Evolutionary conservation across 2,888 invertebrate species (phyloP).

Genomic region (Thera britannica): DNA sequence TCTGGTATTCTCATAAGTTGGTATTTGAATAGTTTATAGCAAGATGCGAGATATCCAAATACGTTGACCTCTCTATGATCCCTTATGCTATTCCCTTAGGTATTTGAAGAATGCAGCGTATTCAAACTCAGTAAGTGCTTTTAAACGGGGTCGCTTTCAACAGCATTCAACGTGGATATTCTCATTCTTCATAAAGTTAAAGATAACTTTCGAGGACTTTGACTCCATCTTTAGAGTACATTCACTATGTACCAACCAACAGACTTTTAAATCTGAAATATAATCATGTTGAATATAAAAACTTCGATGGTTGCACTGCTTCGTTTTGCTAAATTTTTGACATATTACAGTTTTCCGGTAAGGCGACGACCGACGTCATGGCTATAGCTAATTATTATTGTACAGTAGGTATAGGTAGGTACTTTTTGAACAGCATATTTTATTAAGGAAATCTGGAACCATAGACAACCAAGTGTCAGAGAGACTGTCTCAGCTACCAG

Average conservation of each 20-base stretch:
- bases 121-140: slow-evolving; percentile 31
- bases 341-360: no score
- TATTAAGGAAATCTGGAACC: no score
- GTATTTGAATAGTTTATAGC: slow-evolving; percentile 27
- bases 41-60: slow-evolving; percentile 34
- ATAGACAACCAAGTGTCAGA: no score
- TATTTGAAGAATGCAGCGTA: slow-evolving; percentile 34
- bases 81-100: slow-evolving; percentile 21
- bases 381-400: no score
- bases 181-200: neutral
- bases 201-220: neutral
- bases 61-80: slow-evolving; percentile 37
- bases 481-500: no score
- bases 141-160: slow-evolving; percentile 22
- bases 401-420: no score
- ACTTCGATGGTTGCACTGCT: no score
- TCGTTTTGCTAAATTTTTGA: no score
- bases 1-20: slow-evolving; percentile 12
- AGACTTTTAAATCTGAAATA: no score
- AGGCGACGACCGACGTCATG: no score
- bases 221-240: slow-evolving; percentile 2
- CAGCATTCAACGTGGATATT: slow-evolving; percentile 7
- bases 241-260: neutral
- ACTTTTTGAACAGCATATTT: no score
- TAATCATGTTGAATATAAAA: no score